Evolutionary conservation across 2,888 invertebrate genomes (phyloP).

Genomic region (Glaucopsyche alexis): DNA sequence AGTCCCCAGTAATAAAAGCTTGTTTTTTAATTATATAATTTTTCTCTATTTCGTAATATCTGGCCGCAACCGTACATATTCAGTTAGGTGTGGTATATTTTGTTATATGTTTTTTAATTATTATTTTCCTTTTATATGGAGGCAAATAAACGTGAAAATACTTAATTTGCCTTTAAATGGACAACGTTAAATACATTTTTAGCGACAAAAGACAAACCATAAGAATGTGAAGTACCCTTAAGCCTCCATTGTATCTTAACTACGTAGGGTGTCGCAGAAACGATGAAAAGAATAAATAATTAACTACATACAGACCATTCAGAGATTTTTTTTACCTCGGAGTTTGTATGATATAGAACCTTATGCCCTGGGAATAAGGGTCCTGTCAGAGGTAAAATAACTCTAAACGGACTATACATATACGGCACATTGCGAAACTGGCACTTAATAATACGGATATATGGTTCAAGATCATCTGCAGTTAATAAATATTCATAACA

Average conservation of each 20-base stretch:
- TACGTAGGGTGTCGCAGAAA: conserved; percentile 27
- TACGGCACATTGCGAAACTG: not conserved
- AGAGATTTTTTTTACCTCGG: too few relatives aligned
- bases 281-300: conserved; percentile 36
- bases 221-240: not conserved
- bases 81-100: too few relatives aligned
- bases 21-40: too few relatives aligned
- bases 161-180: not conserved
- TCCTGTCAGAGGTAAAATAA: too few relatives aligned
- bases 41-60: too few relatives aligned
- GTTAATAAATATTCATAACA: conserved; percentile 31
- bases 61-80: too few relatives aligned
- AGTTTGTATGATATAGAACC: too few relatives aligned
- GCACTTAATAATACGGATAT: not conserved
- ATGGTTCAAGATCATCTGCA: conserved; percentile 11
- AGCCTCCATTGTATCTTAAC: not conserved
- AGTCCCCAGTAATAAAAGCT: too few relatives aligned
- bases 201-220: not conserved
- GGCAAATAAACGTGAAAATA: not conserved
- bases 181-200: not conserved
- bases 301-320: not conserved
- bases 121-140: not conserved
- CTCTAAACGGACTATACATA: not conserved
- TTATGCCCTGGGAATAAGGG: too few relatives aligned
- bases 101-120: too few relatives aligned